Conservation (phyloP, 2,888 invertebrate genomes). For the Dorcus parallelipipedus region DNA sequence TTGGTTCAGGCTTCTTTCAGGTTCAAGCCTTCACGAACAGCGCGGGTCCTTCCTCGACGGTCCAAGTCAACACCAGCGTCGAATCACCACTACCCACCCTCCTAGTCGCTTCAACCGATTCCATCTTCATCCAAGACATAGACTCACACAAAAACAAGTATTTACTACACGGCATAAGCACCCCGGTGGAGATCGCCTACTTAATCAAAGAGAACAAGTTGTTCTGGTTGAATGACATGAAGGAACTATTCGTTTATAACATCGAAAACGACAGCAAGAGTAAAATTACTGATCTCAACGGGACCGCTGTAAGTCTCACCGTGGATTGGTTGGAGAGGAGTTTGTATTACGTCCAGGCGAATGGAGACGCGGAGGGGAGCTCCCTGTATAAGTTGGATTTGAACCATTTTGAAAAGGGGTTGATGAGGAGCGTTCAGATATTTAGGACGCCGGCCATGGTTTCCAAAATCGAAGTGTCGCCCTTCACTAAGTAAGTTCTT, state of each 20-base stretch:
- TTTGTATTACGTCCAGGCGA: constrained; percentile 74
- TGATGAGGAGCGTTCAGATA: constrained; percentile 52
- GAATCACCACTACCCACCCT: constrained; percentile 78
- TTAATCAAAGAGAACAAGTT: constrained; percentile 69
- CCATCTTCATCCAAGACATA: constrained; percentile 71
- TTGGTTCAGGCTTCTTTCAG: constrained; percentile 43
- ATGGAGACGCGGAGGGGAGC: constrained; percentile 41
- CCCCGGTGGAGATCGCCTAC: constrained; percentile 67
- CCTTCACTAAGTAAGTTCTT: constrained; percentile 62
- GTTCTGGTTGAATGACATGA: constrained; percentile 79
- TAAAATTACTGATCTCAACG: constrained; percentile 57
- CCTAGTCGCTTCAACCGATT: constrained; percentile 67
- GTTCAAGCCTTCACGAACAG: constrained; percentile 81
- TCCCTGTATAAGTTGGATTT: constrained; percentile 66
- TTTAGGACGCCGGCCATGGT: constrained; percentile 58
- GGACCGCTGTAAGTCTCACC: constrained; percentile 64
- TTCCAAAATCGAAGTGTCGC: constrained; percentile 69
- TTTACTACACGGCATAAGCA: constrained; percentile 62
- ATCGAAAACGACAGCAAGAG: constrained; percentile 55
- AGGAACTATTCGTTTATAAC: constrained; percentile 64
- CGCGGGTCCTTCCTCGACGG: constrained; percentile 58
- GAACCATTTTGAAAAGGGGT: constrained; percentile 57
- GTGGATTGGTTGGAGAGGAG: constrained; percentile 86
- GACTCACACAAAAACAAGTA: constrained; percentile 62
- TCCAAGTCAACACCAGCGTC: constrained; percentile 64